Evolutionary conservation across 1,140 invertebrate genomes (phyloP).

Genomic region (Hypsibius dujardini): DNA sequence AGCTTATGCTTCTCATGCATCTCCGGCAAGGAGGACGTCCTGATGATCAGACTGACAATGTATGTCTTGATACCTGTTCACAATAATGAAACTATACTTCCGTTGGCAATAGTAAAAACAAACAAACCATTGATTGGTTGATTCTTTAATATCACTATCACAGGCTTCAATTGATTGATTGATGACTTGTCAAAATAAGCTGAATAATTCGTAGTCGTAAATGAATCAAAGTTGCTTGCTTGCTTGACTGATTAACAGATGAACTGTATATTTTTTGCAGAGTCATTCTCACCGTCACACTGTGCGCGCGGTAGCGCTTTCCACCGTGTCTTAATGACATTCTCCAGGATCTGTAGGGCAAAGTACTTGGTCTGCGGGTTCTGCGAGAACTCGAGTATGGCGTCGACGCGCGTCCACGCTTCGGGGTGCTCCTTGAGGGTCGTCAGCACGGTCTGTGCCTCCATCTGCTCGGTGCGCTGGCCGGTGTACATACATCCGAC

Average conservation of each 20-base stretch:
- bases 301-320: constrained; percentile 93
- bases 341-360: constrained; percentile 95
- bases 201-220: not conserved
- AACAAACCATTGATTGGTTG: not conserved
- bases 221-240: not conserved
- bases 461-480: constrained; percentile 40
- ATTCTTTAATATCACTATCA: constrained; percentile 16
- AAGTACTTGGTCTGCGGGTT: constrained; percentile 99
- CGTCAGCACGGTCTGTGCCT: constrained; percentile 81
- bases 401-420: constrained; percentile 96
- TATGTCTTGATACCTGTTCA: constrained; percentile 77
- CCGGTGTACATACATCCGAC: constrained; percentile 83
- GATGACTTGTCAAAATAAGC: not conserved
- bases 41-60: constrained; percentile 93
- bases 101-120: not conserved
- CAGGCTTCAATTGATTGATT: not conserved
- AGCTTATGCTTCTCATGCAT: constrained; percentile 80
- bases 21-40: constrained; percentile 79
- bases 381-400: constrained; percentile 78
- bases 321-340: constrained; percentile 97
- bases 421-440: constrained; percentile 92
- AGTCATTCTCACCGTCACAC: constrained; percentile 62
- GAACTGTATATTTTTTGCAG: not conserved
- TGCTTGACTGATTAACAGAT: not conserved
- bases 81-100: not conserved